These are phyloP conservation scores for Nannospalax galili DNA, from an alignment of 2,113 vertebrate genomes.

Conservation along the genomic window DNA sequence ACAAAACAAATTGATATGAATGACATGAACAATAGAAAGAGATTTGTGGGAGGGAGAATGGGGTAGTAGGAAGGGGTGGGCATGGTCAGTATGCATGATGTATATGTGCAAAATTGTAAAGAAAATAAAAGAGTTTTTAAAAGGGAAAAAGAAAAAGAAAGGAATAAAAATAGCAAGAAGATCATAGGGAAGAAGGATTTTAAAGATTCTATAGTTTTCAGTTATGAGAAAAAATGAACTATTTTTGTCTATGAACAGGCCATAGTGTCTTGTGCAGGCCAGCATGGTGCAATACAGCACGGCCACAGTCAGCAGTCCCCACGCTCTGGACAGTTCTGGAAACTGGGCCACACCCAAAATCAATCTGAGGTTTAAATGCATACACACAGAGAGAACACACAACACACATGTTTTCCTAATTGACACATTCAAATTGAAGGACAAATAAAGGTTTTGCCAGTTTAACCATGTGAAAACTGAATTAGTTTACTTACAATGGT, in stretches of 20 bases:
- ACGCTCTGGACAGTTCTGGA: background rate
- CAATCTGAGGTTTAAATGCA: background rate
- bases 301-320: background rate
- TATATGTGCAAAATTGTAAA: too few relatives aligned
- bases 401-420: background rate
- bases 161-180: background rate
- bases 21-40: background rate
- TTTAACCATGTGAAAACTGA: background rate
- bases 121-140: background rate
- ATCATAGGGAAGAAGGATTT: background rate
- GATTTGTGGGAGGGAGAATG: background rate
- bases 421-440: background rate
- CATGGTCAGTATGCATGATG: too few relatives aligned
- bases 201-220: background rate
- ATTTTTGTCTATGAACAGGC: background rate
- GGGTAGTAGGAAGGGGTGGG: background rate
- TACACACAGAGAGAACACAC: background rate
- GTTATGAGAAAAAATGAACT: background rate
- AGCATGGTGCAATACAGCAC: accelerated
- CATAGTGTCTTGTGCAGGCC: background rate
- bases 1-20: too few relatives aligned
- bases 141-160: background rate
- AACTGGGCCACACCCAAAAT: background rate
- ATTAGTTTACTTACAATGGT: too few relatives aligned
- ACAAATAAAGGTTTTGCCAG: background rate